Conservation (phyloP, 2,113 vertebrate genomes). For the Phylloscopus trochiloides region DNA sequence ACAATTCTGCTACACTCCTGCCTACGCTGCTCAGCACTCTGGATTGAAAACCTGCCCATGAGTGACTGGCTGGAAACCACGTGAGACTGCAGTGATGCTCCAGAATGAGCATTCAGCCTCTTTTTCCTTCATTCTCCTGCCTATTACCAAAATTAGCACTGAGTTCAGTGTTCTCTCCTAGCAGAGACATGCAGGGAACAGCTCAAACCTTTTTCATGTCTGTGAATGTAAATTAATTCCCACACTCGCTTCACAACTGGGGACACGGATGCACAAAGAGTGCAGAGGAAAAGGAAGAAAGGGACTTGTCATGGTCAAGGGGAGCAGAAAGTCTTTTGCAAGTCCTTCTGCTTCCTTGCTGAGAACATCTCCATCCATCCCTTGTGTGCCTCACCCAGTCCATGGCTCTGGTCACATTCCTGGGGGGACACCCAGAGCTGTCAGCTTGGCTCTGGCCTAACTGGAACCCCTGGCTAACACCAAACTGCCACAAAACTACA, state of each 20-base stretch:
- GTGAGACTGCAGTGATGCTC: background rate
- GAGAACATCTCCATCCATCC: rapidly evolving
- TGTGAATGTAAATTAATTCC: background rate
- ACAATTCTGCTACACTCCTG: background rate
- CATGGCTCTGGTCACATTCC: rapidly evolving
- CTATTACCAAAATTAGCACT: background rate
- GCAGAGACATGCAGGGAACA: background rate
- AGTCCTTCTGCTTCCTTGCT: background rate
- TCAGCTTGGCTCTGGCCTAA: background rate
- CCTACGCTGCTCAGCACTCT: background rate
- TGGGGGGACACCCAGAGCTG: rapidly evolving
- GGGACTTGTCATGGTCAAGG: rapidly evolving
- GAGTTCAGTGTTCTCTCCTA: background rate
- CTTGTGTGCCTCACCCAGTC: background rate
- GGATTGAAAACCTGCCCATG: background rate
- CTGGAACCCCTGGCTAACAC: background rate
- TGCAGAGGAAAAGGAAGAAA: background rate
- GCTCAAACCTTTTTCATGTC: background rate
- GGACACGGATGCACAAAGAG: background rate
- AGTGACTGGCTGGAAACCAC: background rate
- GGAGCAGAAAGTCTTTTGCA: background rate
- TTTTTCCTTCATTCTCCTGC: background rate
- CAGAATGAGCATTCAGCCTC: background rate
- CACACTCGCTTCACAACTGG: background rate
- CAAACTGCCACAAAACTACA: background rate